Base-by-base conservation (phyloP, 2,888 invertebrate genomes). In the Ichneumon xanthorius region DNA sequence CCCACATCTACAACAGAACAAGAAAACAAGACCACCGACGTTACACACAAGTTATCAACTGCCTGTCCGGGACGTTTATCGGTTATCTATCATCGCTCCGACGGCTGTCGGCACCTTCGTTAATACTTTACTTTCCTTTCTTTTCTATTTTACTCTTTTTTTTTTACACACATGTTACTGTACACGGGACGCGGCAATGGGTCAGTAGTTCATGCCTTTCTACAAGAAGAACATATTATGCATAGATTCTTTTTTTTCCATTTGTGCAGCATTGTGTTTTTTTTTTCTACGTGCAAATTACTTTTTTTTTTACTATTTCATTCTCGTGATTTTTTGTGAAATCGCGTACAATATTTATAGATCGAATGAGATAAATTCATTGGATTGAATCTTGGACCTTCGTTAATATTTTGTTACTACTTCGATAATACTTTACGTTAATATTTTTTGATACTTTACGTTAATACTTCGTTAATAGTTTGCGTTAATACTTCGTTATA, bases 1-100 rank as follows among this genome's bases (percentile, higher is more conserved):
- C 94, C 93, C 94, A 94, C 94, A 94, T 94, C 94, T 94, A 94
- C 93, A 94, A 94, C 94, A 94, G 93, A 94, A 93, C 92, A 94
- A 93, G 80, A 85, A 94, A 93, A 93, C 92, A 93, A 93, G 93
- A 93, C 93, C 94, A 93, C 93, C 93, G 93, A 93, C 91, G 93
- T 94, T 94, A 94, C 93, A 94, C 92, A 92, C 92, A 93, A 93
- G 91, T 90, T 93, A 93, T 93, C 92, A 91, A 93, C 92, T 93
- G 92, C 93, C 92, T 92, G 87, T 90, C 91, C 85, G 84, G 76
- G 82, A 92, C 91, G 90, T 91, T 91, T 92, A 90, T 90, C 89
- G 89, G 90, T 91, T 91, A 92, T 92, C 92, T 91, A 92, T 91
- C 37, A 53, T 53, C 50, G 65, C 76, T 65, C 63, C 63, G 63